Conservation (phyloP, 2,113 vertebrate species). For the Brachyhypopomus gauderio region DNA sequence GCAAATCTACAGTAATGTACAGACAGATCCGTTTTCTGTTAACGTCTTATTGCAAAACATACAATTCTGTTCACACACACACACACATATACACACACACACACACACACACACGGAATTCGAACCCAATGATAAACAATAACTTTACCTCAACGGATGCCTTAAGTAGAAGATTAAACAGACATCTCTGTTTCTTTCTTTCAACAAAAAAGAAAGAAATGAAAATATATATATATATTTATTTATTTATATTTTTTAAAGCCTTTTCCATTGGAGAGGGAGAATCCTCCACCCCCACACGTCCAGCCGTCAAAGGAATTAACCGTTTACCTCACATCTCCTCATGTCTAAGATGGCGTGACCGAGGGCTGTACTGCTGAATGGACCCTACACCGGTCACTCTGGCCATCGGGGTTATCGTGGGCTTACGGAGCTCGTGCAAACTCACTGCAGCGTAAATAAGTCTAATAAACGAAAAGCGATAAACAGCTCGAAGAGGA, state of each 20-base stretch:
- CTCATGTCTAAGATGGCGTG: conserved; percentile 22
- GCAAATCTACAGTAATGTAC: too few species aligned
- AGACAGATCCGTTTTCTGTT: background rate
- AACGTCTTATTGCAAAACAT: background rate
- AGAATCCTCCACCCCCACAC: conserved; percentile 69
- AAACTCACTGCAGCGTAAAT: background rate
- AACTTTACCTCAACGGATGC: background rate
- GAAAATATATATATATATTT: conserved; percentile 12
- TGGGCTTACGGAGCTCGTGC: background rate
- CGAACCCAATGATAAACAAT: background rate
- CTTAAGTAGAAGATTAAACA: background rate
- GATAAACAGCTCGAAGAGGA: background rate
- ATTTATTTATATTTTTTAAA: conserved; percentile 44
- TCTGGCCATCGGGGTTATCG: background rate
- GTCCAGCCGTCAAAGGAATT: conserved; percentile 64
- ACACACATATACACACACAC: too few species aligned
- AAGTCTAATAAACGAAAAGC: background rate
- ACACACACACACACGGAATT: background rate
- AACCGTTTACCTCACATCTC: conserved; percentile 58
- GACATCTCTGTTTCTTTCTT: too few species aligned
- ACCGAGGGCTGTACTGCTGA: background rate
- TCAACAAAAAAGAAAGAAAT: background rate
- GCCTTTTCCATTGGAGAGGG: conserved; percentile 54
- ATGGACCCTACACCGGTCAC: conserved; percentile 22
- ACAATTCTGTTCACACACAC: too few species aligned